These are phyloP conservation scores for Callospermophilus lateralis DNA, from an alignment of 2,113 vertebrate species.

Conservation along the genomic window DNA sequence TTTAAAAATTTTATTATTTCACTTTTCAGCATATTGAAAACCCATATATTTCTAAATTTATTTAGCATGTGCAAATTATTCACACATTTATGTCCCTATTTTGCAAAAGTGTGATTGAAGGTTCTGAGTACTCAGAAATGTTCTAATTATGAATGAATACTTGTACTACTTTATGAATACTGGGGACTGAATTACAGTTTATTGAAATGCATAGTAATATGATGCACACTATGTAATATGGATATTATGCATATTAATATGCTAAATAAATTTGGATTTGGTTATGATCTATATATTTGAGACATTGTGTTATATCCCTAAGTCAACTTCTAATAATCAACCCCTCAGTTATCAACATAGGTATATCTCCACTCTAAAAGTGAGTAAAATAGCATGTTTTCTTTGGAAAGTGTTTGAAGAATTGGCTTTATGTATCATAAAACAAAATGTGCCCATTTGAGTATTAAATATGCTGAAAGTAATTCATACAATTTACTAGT, in stretches of 20 bases:
- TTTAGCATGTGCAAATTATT: not conserved
- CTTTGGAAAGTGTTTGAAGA: slow-evolving; percentile 9
- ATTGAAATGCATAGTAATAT: not conserved
- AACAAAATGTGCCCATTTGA: not conserved
- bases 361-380: not conserved
- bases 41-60: not conserved
- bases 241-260: not conserved
- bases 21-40: not conserved
- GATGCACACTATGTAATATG: not conserved
- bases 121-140: not conserved
- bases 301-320: not conserved
- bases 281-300: not conserved
- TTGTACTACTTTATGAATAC: not conserved
- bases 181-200: not conserved
- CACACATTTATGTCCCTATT: not conserved
- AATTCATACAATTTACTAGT: slow-evolving; percentile 3
- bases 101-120: not conserved
- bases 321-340: slow-evolving; percentile 42
- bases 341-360: not conserved
- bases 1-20: not conserved
- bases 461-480: slow-evolving; percentile 40
- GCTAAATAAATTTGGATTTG: slow-evolving; percentile 18
- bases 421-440: slow-evolving; percentile 22
- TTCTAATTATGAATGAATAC: not conserved
- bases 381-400: slow-evolving; percentile 18